A percentile compares a stretch with the other conserved stretches of the same genome.
phyloP scores from a whole-genome alignment of 2,888 invertebrate genomes.

The Cerastis rubricosa region DNA sequence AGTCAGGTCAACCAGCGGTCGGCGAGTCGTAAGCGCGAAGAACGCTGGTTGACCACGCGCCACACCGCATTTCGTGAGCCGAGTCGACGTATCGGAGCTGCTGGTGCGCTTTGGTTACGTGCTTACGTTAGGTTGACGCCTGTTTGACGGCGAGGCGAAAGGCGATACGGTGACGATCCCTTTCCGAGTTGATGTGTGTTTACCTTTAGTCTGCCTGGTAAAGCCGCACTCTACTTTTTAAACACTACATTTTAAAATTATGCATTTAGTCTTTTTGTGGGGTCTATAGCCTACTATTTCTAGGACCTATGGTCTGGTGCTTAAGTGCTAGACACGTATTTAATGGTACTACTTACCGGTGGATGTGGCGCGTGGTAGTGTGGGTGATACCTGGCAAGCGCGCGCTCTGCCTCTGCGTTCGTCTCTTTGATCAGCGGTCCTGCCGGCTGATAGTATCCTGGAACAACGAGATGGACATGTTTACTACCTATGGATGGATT shows the following conservation, averaged over 20 bases:
- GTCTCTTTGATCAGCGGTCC: slow-evolving; percentile 95
- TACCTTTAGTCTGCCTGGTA: background rate
- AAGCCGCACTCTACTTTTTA: background rate
- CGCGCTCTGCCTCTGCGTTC: slow-evolving; percentile 87
- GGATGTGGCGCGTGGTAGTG: slow-evolving; percentile 88
- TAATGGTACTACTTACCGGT: slow-evolving; percentile 79
- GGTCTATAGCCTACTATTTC: background rate
- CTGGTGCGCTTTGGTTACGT: too few species aligned
- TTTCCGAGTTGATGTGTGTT: too few species aligned
- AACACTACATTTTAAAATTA: background rate
- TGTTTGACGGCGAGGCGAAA: too few species aligned
- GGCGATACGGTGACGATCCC: too few species aligned
- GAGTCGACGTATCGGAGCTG: too few species aligned
- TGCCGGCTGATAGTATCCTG: slow-evolving; percentile 98
- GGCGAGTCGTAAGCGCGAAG: too few species aligned
- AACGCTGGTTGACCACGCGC: too few species aligned
- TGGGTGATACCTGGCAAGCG: slow-evolving; percentile 87
- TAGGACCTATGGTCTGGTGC: background rate
- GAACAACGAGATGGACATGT: slow-evolving; percentile 69
- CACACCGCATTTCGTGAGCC: too few species aligned
- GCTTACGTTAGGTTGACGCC: too few species aligned
- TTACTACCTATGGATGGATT: too few species aligned
- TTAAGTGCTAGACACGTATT: background rate
- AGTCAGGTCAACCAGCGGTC: too few species aligned
- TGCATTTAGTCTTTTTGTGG: background rate